phyloP scores from a whole-genome alignment of 2,113 vertebrate species.

The Rhineura floridana region DNA sequence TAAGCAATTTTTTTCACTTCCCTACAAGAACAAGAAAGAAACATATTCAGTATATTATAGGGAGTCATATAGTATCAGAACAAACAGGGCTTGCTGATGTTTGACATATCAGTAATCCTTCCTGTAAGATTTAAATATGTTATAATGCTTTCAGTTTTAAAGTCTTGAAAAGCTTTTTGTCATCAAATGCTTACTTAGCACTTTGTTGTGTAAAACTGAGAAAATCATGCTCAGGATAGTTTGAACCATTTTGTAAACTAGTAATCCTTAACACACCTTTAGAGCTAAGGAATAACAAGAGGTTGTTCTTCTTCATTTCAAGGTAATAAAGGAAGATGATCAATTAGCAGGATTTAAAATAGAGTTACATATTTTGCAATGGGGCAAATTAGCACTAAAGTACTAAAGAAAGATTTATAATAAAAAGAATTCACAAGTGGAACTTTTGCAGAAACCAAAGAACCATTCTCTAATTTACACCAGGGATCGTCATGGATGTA shows the following conservation, averaged over 20 bases:
- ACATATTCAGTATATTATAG: neutral
- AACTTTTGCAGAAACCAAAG: neutral
- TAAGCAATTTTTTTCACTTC: neutral
- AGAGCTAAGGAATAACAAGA: neutral
- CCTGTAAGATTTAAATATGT: neutral
- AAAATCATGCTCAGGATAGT: neutral
- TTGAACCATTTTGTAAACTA: neutral
- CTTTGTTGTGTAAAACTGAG: neutral
- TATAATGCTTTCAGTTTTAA: neutral
- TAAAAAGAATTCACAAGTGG: neutral
- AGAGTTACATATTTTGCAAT: neutral
- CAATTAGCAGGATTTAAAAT: neutral
- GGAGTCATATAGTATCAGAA: neutral
- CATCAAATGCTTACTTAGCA: neutral
- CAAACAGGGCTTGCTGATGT: neutral
- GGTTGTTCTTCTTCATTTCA: neutral
- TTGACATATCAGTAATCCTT: neutral
- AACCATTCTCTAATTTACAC: neutral
- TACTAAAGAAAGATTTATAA: neutral
- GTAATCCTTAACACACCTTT: neutral
- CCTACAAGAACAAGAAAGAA: neutral
- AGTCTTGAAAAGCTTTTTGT: neutral
- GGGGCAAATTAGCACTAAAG: fast-evolving
- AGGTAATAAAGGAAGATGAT: neutral
- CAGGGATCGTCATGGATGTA: neutral